These are phyloP conservation scores for Chrysoperla carnea DNA, from an alignment of 1,140 invertebrate species.

Conservation along the genomic window DNA sequence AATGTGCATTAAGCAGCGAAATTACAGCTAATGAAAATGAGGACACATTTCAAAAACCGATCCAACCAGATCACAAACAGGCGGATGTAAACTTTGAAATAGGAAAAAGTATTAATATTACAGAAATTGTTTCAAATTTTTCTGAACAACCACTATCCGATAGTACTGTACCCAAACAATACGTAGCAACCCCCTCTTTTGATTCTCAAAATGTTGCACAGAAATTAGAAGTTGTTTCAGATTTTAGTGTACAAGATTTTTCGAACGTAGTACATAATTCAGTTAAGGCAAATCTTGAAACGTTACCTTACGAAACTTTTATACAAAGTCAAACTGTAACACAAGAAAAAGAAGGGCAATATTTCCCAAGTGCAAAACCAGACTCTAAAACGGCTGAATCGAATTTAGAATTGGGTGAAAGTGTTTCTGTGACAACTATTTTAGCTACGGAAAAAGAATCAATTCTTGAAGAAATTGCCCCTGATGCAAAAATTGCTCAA, in stretches of 20 bases:
- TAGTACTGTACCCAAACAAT: slow-evolving; percentile 18
- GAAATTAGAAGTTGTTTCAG: slow-evolving; percentile 27
- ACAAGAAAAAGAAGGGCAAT: slow-evolving; percentile 27
- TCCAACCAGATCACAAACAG: slow-evolving; percentile 27
- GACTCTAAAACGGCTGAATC: slow-evolving; percentile 16
- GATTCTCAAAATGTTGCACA: slow-evolving; percentile 29
- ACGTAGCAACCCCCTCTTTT: slow-evolving; percentile 27
- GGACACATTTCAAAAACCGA: slow-evolving; percentile 19
- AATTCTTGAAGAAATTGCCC: slow-evolving; percentile 1
- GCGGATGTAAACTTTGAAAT: slow-evolving; percentile 26
- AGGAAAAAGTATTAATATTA: slow-evolving; percentile 26
- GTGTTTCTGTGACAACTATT: neutral
- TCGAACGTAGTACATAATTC: slow-evolving; percentile 15
- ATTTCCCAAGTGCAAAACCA: slow-evolving; percentile 16
- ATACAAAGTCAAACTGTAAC: slow-evolving; percentile 17
- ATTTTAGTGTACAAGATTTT: slow-evolving; percentile 20
- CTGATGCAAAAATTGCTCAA: slow-evolving; percentile 16
- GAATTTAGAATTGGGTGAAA: neutral
- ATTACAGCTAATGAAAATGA: slow-evolving; percentile 31
- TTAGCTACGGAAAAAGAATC: slow-evolving; percentile 6
- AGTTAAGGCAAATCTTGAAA: slow-evolving; percentile 21
- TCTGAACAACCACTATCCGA: slow-evolving; percentile 27
- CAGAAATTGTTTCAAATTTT: slow-evolving; percentile 25
- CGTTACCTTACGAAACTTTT: slow-evolving; percentile 25
- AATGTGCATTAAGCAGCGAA: slow-evolving; percentile 22